phyloP scores from a whole-genome alignment of 2,113 vertebrate species.

The Mesitornis unicolor region DNA sequence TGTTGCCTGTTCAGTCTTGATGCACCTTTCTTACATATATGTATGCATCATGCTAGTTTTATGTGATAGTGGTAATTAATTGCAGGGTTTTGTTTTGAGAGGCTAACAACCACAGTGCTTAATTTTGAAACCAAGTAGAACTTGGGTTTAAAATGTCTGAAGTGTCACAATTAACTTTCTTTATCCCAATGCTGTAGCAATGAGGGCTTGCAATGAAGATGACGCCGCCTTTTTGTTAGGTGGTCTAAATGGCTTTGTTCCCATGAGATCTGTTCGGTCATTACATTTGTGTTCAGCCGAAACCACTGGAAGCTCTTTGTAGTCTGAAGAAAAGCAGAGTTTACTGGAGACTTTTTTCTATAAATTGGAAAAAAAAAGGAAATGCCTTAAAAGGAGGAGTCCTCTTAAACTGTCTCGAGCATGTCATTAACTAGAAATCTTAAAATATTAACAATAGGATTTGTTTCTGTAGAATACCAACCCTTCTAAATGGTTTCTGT shows the following conservation, averaged over 20 bases:
- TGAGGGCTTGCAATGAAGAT: not conserved
- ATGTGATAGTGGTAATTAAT: slow-evolving; percentile 27
- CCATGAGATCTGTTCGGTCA: not conserved
- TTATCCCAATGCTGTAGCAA: not conserved
- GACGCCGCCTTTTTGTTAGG: not conserved
- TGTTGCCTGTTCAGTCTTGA: not conserved
- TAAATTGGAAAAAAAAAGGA: not conserved
- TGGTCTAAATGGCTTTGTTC: not conserved
- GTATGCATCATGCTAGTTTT: not conserved
- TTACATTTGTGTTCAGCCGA: not conserved
- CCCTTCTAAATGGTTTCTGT: slow-evolving; percentile 21
- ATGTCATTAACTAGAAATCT: not conserved
- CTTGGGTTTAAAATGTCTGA: not conserved
- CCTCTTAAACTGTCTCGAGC: not conserved
- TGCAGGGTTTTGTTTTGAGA: not conserved
- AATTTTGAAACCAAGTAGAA: not conserved
- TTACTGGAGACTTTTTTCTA: not conserved
- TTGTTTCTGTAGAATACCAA: not conserved
- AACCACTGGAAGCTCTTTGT: not conserved
- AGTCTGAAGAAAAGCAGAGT: not conserved
- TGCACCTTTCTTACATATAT: not conserved
- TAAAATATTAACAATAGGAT: not conserved
- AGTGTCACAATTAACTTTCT: not conserved
- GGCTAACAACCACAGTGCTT: not conserved
- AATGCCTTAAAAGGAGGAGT: not conserved